Evolutionary conservation across 2,113 vertebrate genomes (phyloP).

Genomic region (Leptobrachium ailaonicum): DNA sequence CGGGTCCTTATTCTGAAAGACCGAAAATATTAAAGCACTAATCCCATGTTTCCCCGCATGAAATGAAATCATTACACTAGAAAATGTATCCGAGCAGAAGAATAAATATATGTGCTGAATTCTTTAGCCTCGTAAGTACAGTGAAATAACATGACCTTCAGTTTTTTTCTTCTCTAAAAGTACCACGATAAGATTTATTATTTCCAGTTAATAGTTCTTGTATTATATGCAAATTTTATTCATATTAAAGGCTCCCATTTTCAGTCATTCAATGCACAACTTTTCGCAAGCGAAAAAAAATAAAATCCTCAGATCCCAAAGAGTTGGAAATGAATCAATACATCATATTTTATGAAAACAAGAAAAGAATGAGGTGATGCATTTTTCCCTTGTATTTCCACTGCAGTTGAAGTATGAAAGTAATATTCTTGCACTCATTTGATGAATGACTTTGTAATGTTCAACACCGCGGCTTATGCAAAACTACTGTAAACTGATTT

Average conservation of each 20-base stretch:
- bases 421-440: conserved; percentile 62
- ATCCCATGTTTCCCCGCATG: too few species aligned
- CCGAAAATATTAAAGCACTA: too few species aligned
- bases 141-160: conserved; percentile 71
- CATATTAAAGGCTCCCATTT: conserved; percentile 64
- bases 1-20: too few species aligned
- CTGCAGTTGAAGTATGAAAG: conserved; percentile 55
- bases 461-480: conserved; percentile 64
- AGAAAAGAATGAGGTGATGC: conserved; percentile 67
- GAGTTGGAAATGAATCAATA: conserved; percentile 59
- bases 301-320: conserved; percentile 51
- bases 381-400: conserved; percentile 62
- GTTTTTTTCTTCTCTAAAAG: conserved; percentile 61
- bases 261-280: conserved; percentile 69
- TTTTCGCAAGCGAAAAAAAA: conserved; percentile 49
- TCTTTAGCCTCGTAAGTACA: conserved; percentile 49
- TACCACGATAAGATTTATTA: conserved; percentile 74
- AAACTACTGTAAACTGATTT: conserved; percentile 69
- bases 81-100: too few species aligned
- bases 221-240: conserved; percentile 68
- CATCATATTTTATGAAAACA: conserved; percentile 55
- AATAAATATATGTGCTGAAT: neutral
- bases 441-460: conserved; percentile 73
- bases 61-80: too few species aligned
- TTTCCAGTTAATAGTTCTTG: conserved; percentile 67